A percentile compares a stretch with the other conserved stretches of the same genome.
These are phyloP conservation scores for Alouatta palliata DNA, from an alignment of 2,113 vertebrate genomes.

Conservation along the genomic window DNA sequence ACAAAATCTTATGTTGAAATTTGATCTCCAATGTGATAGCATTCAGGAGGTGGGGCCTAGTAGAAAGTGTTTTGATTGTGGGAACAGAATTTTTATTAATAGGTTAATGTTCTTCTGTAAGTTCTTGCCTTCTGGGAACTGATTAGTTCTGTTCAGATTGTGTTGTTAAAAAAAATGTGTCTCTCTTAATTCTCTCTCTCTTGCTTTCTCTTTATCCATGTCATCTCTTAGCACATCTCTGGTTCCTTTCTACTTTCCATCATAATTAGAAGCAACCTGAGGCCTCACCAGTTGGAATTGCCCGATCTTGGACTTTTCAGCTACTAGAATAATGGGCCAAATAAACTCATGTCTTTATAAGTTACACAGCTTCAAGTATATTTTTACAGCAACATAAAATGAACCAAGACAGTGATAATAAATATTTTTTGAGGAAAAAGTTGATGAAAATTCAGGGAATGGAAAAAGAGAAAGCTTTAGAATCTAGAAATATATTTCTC, in stretches of 20 bases:
- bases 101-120: no score
- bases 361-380: not conserved
- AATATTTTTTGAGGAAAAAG: not conserved
- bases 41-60: no score
- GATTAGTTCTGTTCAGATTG: no score
- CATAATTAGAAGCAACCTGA: not conserved
- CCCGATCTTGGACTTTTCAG: not conserved
- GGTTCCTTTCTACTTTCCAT: not conserved
- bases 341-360: not conserved
- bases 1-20: no score
- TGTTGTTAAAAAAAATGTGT: not conserved
- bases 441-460: not conserved
- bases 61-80: no score
- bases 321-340: not conserved
- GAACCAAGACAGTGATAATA: not conserved
- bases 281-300: not conserved
- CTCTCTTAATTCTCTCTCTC: not conserved
- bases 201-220: not conserved
- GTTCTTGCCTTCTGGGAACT: no score
- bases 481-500: not conserved
- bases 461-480: not conserved
- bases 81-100: no score
- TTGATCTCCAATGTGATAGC: no score
- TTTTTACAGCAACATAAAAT: not conserved
- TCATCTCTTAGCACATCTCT: not conserved